Evolutionary conservation across 2,888 invertebrate genomes (phyloP).

Genomic region (Phlogophora meticulosa): DNA sequence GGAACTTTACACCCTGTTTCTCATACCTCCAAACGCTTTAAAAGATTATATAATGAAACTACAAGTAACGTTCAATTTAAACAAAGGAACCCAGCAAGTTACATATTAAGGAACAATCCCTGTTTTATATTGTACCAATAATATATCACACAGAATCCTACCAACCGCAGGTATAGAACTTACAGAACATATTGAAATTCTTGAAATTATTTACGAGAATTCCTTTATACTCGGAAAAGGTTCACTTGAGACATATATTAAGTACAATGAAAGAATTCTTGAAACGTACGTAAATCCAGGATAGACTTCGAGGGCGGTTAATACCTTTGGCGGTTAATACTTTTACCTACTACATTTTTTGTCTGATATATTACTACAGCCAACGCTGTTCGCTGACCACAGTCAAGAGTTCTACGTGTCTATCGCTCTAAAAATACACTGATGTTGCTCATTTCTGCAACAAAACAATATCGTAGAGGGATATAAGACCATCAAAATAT

Average conservation of each 20-base stretch:
- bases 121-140: slow-evolving; percentile 30
- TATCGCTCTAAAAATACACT: too few relatives aligned
- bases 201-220: slow-evolving; percentile 4
- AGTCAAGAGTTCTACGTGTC: too few relatives aligned
- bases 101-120: slow-evolving; percentile 15
- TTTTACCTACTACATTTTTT: too few relatives aligned
- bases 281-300: neutral
- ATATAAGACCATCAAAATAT: too few relatives aligned
- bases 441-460: too few relatives aligned
- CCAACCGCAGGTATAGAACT: neutral
- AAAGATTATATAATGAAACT: neutral
- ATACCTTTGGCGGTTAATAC: too few relatives aligned
- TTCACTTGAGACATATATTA: slow-evolving; percentile 1
- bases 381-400: too few relatives aligned
- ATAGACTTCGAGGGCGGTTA: neutral
- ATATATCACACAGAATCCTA: slow-evolving; percentile 8
- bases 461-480: too few relatives aligned
- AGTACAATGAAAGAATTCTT: neutral
- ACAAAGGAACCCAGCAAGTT: slow-evolving; percentile 1
- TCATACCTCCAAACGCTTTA: too few relatives aligned
- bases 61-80: slow-evolving; percentile 19
- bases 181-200: slow-evolving; percentile 20
- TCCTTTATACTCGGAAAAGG: neutral
- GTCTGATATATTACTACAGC: too few relatives aligned
- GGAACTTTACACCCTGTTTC: too few relatives aligned